Conservation (phyloP, 1,140 invertebrate species). For the Diorhabda carinulata region DNA sequence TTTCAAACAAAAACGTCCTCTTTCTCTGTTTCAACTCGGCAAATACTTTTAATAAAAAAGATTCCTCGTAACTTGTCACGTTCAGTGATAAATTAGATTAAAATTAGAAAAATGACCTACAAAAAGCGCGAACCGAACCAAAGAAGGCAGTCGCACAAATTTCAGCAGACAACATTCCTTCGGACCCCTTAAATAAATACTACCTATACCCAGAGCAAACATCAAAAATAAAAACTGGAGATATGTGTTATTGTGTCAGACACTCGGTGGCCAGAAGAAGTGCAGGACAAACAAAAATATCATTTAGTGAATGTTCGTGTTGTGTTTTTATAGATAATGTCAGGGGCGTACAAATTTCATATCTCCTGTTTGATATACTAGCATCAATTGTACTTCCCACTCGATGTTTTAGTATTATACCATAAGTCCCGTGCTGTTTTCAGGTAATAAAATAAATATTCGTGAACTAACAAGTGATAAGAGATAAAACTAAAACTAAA, state of each 20-base stretch:
- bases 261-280: slow-evolving; percentile 29
- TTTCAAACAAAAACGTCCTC: no score
- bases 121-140: slow-evolving; percentile 12
- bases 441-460: no score
- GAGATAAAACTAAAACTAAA: no score
- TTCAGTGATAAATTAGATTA: slow-evolving; percentile 20
- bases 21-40: not conserved
- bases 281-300: slow-evolving; percentile 28
- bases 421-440: no score
- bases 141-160: slow-evolving; percentile 17
- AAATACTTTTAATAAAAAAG: not conserved
- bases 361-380: no score
- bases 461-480: no score
- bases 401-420: no score
- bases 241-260: slow-evolving; percentile 35
- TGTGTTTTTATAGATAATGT: slow-evolving; percentile 18
- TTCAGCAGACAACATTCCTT: slow-evolving; percentile 24
- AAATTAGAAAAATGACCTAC: slow-evolving; percentile 16
- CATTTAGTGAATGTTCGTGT: slow-evolving; percentile 30
- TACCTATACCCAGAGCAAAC: slow-evolving; percentile 13
- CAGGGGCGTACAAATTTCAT: slow-evolving; percentile 5
- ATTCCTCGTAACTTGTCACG: slow-evolving; percentile 14
- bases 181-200: slow-evolving; percentile 24
- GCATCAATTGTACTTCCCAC: no score
- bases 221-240: slow-evolving; percentile 25